These are phyloP conservation scores for Lordiphosa andalusiaca DNA, from an alignment of 2,888 invertebrate genomes.

Conservation along the genomic window DNA sequence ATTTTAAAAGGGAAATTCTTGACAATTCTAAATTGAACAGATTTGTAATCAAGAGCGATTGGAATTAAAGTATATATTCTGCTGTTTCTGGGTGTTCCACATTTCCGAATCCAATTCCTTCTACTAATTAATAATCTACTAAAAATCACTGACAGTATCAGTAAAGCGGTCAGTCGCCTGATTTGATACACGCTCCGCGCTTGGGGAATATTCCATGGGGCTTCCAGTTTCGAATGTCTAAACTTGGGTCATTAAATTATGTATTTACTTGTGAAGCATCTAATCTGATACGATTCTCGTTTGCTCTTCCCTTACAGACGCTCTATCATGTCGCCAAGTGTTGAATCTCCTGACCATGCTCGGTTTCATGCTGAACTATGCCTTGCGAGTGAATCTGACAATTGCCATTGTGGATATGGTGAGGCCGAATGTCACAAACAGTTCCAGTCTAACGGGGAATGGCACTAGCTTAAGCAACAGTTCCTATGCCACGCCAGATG, in stretches of 20 bases:
- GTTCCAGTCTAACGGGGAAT: constrained; percentile 17
- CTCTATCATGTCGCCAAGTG: constrained; percentile 89
- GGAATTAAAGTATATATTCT: too few species aligned
- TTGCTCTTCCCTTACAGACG: constrained; percentile 82
- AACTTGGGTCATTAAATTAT: constrained; percentile 16
- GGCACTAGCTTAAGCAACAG: constrained; percentile 3
- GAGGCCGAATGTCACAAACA: constrained; percentile 45
- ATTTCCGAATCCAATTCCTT: constrained; percentile 2
- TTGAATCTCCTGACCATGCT: constrained; percentile 91
- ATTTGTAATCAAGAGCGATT: too few species aligned
- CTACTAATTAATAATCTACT: constrained; percentile 7
- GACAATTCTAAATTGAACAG: too few species aligned
- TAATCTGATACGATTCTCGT: background rate
- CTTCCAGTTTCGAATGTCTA: constrained; percentile 15
- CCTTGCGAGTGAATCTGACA: constrained; percentile 91
- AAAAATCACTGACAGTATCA: background rate
- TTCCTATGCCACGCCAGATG: constrained; percentile 21
- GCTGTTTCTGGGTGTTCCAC: too few species aligned
- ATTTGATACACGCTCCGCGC: background rate
- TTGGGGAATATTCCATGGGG: constrained; percentile 42
- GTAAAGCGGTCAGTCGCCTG: constrained; percentile 8
- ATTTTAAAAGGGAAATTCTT: too few species aligned
- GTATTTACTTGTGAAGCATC: background rate
- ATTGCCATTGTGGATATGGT: constrained; percentile 94
- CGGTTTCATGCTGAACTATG: constrained; percentile 95